Evolutionary conservation across 2,797 vertebrate species (phyloP), one percentile per base, ranked within the genome.

Genomic region (Gymnodraco acuticeps): DNA sequence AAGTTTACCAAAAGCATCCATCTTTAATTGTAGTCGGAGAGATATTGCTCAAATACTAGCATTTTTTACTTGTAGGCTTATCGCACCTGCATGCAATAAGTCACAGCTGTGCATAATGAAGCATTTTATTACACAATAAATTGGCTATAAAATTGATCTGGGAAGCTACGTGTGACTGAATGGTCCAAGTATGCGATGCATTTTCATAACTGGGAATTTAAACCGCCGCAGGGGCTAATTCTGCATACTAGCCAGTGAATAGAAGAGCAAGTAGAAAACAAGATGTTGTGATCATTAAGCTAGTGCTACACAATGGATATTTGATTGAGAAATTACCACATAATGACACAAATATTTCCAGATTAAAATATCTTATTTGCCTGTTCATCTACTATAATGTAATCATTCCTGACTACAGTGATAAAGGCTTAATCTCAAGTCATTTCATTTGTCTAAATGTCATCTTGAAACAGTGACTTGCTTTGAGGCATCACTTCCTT

Each of bases 91-190:
- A 73, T 31, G 71, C 81, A 89, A 69, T 88, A 82, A 84, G 76
- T 81, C 83, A 82, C 54, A 83, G 77, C 62, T 47, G 1, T 47
- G 55, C 82, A 87, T 75, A 83, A 91, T 87, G 68, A 86, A 83
- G 77, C 87, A 80, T 90, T 89, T 88, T 85, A 90, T 91, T 80
- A 86, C 77, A 82, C 65, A 83, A 90, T 83, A 77, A 87, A 82
- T 75, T 88, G 77, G 70, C 74, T 73, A 80, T 83, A 79, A 85
- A 88, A 87, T 81, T 66, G 64, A 91, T 92, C 84, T 67, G 77
- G 65, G 55, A 76, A 85, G 74, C 64, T 77, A 86, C 82, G 85
- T 80, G 78, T 92, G 81, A 91, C 84, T 46, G 48, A 89, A 82
- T 51, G 70, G 45, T 71, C 64, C 54, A 90, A 91, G 66, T 73